phyloP scores from a whole-genome alignment of 2,797 vertebrate species.

The Eospalax fontanierii region DNA sequence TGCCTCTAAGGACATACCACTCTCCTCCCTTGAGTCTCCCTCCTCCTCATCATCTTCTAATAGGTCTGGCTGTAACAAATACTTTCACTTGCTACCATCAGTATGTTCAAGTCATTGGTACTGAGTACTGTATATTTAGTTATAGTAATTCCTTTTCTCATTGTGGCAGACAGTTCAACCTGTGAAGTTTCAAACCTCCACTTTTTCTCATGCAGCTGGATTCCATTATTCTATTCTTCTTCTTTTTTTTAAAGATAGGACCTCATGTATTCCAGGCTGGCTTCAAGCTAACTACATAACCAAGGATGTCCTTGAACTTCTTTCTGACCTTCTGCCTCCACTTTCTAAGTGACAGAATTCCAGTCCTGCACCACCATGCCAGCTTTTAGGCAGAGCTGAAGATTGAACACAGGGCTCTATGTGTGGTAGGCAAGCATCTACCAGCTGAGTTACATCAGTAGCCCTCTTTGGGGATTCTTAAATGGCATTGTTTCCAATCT shows the following conservation, averaged over 20 bases:
- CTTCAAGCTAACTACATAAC: not conserved
- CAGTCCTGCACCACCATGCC: not conserved
- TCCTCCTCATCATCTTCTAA: not conserved
- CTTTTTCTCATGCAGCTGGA: not conserved
- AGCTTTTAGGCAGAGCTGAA: no score
- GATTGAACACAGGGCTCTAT: not conserved
- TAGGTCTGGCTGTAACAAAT: not conserved
- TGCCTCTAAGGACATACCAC: not conserved
- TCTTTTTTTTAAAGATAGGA: not conserved
- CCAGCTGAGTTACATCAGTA: not conserved
- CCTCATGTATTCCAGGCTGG: not conserved
- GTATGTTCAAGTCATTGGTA: not conserved
- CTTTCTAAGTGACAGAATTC: not conserved
- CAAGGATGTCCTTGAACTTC: not conserved
- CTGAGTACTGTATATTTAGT: not conserved
- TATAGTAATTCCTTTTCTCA: conserved; percentile 5
- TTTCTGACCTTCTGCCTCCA: not conserved
- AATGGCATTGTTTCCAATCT: not conserved
- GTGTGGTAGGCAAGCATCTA: not conserved
- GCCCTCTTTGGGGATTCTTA: not conserved
- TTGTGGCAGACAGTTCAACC: not conserved
- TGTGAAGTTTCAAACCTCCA: not conserved
- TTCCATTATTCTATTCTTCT: conserved; percentile 17
- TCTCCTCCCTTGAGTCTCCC: not conserved
- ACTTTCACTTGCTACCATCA: not conserved